Evolutionary conservation across 2,888 invertebrate species (phyloP).

Genomic region (Tupiocoris notatus): DNA sequence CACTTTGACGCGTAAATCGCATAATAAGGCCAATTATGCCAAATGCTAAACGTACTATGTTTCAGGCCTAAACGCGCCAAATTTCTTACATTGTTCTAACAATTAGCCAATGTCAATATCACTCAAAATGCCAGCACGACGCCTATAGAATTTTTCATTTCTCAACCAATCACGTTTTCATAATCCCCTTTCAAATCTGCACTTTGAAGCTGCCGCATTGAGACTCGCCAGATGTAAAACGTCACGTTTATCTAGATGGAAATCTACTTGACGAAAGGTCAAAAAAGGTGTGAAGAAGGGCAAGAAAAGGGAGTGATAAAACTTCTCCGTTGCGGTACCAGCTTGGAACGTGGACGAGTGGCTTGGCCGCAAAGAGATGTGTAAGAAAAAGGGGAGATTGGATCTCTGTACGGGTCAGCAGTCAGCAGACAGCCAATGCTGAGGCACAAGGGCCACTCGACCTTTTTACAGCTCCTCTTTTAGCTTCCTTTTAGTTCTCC

Average conservation of each 20-base stretch:
- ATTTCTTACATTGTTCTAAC: too few species aligned
- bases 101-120: too few species aligned
- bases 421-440: background rate
- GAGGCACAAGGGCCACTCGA: background rate
- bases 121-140: too few species aligned
- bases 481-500: too few species aligned
- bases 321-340: background rate
- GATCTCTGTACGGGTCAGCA: background rate
- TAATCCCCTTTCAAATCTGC: too few species aligned
- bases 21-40: too few species aligned
- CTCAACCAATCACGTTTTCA: too few species aligned
- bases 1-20: too few species aligned
- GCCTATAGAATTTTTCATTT: too few species aligned
- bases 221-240: background rate
- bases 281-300: background rate
- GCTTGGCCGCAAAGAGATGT: background rate
- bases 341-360: background rate
- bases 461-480: background rate
- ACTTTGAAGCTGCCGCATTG: background rate
- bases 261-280: background rate
- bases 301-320: background rate
- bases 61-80: too few species aligned
- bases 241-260: background rate
- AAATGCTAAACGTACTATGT: too few species aligned
- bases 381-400: background rate